A percentile compares a stretch with the other conserved stretches of the same genome.
These are phyloP conservation scores for Escarpia spicata DNA, from an alignment of 2,888 invertebrate genomes.

Conservation along the genomic window DNA sequence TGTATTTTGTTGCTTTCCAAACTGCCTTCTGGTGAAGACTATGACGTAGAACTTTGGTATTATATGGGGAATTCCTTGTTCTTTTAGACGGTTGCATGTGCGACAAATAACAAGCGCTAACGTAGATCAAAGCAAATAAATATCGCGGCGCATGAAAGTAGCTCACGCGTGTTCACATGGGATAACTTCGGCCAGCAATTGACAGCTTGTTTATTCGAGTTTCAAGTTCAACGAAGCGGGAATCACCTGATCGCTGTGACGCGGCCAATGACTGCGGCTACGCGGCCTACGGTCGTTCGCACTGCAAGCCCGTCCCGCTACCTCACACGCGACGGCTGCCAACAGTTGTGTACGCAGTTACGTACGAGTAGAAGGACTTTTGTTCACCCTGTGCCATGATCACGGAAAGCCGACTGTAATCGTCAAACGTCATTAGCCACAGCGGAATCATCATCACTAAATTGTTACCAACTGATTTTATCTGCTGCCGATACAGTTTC, in stretches of 20 bases:
- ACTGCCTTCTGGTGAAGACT: not conserved
- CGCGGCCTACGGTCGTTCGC: not conserved
- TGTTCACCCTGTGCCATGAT: not conserved
- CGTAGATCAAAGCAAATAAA: not conserved
- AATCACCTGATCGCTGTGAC: slow-evolving; percentile 2
- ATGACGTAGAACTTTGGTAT: not conserved
- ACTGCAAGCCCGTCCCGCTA: not conserved
- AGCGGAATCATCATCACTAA: not conserved
- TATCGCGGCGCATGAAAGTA: not conserved
- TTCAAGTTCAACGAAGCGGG: slow-evolving; percentile 6
- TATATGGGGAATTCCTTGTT: not conserved
- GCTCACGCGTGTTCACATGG: not conserved
- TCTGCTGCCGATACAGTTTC: not conserved
- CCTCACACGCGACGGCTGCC: not conserved
- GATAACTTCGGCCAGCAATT: not conserved
- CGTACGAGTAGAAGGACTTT: not conserved
- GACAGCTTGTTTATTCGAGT: slow-evolving; percentile 12
- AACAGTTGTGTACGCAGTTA: not conserved
- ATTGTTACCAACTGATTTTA: not conserved
- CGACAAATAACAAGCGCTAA: not conserved
- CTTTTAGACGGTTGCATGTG: not conserved
- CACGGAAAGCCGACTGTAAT: not conserved
- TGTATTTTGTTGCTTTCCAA: not conserved
- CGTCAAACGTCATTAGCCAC: not conserved
- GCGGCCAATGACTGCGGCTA: not conserved